These are phyloP conservation scores for Rattus norvegicus DNA, from an alignment of 2,113 vertebrate genomes.

Conservation along the genomic window GRCr8 NC_086036.1:25990501-25991000, in stretches of 20 bases:
- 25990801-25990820: background rate
- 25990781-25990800: constrained; percentile 38
- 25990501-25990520: background rate
- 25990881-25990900: background rate
- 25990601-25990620: background rate
- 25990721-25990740: background rate
- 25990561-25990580: background rate
- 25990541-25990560: background rate
- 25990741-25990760: background rate
- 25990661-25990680: background rate
- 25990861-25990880: background rate
- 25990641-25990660: background rate
- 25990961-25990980: background rate
- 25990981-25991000: constrained; percentile 57
- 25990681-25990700: background rate
- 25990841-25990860: constrained; percentile 35
- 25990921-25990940: constrained; percentile 19
- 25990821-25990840: constrained; percentile 24
- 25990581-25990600: background rate
- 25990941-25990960: constrained; percentile 41
- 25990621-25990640: background rate
- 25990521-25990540: background rate
- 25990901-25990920: constrained; percentile 24
- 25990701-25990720: background rate
- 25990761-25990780: background rate